Evolutionary conservation across 2,888 invertebrate genomes (phyloP).

Genomic region (Oligia fasciuncula): DNA sequence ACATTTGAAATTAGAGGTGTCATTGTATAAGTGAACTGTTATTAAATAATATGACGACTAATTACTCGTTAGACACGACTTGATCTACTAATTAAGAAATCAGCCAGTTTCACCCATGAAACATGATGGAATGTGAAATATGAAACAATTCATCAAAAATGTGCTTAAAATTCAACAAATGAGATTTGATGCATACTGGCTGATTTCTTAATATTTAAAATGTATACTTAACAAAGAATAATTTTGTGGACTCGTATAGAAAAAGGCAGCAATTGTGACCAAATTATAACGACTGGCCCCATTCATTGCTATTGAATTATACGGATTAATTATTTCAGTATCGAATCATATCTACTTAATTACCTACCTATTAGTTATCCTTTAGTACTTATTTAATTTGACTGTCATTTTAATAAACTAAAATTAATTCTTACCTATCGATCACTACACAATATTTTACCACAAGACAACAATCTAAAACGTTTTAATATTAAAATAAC

Average conservation of each 20-base stretch:
- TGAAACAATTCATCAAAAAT: not conserved
- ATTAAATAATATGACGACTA: slow-evolving; percentile 39
- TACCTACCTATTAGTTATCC: not conserved
- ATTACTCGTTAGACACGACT: slow-evolving; percentile 27
- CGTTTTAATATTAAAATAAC: not conserved
- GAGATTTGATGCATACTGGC: not conserved
- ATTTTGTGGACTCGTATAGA: too few species aligned
- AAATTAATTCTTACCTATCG: too few species aligned
- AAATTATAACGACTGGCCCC: not conserved
- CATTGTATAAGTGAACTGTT: slow-evolving; percentile 31
- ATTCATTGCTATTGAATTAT: slow-evolving; percentile 2
- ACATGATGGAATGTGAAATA: not conserved
- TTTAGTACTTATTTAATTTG: not conserved
- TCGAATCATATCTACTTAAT: not conserved
- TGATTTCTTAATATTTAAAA: not conserved
- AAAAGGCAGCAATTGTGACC: not conserved
- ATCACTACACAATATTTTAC: not conserved
- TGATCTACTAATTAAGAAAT: slow-evolving; percentile 40
- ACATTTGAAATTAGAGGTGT: slow-evolving; percentile 27
- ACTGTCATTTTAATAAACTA: not conserved
- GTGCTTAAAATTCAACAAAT: not conserved
- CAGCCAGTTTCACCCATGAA: not conserved
- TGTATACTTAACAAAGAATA: not conserved
- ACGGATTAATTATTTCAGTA: not conserved
- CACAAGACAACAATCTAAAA: slow-evolving; percentile 26